A percentile compares a stretch with the other conserved stretches of the same genome.
Evolutionary conservation across 2,797 vertebrate species (phyloP).

Genomic region (Urophycis tenuis): DNA sequence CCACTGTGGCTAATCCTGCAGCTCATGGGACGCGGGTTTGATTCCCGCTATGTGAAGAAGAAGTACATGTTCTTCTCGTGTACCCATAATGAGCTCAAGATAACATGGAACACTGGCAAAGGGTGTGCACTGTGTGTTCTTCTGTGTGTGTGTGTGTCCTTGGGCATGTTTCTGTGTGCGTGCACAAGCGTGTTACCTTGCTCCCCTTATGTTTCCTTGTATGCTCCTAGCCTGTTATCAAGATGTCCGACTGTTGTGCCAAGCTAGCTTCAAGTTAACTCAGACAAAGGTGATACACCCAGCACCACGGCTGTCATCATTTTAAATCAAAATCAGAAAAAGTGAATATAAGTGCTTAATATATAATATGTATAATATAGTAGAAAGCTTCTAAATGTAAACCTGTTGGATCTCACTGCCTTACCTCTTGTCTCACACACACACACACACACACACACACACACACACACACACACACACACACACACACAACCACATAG

Average conservation of each 20-base stretch:
- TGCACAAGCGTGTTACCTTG: slow-evolving; percentile 5
- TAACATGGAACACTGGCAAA: background rate
- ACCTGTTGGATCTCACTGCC: background rate
- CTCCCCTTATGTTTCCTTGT: background rate
- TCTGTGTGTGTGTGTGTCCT: slow-evolving; percentile 8
- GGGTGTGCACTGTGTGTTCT: background rate
- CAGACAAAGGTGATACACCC: too few relatives aligned
- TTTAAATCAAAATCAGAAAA: too few relatives aligned
- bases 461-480: slow-evolving; percentile 5
- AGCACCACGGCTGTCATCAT: too few relatives aligned
- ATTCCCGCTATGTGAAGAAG: background rate
- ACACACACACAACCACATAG: slow-evolving; percentile 1
- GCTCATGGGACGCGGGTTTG: background rate
- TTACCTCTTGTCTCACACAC: background rate
- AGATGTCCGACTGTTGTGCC: too few relatives aligned
- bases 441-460: background rate
- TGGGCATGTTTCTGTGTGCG: slow-evolving; percentile 7
- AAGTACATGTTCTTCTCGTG: background rate
- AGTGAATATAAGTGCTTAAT: too few relatives aligned
- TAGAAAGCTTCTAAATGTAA: background rate
- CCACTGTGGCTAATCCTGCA: background rate
- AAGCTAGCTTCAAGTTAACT: too few relatives aligned
- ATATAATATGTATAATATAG: background rate
- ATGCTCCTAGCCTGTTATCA: too few relatives aligned
- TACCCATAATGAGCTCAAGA: background rate